These are phyloP conservation scores for Drosophila quadrilineata DNA, from an alignment of 1,140 invertebrate genomes.

Conservation along the genomic window DNA sequence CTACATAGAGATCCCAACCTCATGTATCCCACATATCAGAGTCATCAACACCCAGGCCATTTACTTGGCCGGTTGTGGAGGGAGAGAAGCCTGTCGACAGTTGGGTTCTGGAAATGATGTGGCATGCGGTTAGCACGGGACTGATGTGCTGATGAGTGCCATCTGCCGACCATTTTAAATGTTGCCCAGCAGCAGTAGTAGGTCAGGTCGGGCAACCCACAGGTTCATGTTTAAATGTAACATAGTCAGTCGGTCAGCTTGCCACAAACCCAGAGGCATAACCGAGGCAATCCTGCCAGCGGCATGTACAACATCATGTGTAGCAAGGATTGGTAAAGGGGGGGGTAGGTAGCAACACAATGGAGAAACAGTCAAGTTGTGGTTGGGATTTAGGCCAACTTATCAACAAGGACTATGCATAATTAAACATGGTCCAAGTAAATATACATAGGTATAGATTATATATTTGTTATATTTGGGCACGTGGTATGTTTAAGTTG, in stretches of 20 bases:
- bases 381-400: too few species aligned
- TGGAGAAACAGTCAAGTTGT: constrained; percentile 26
- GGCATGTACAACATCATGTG: constrained; percentile 12
- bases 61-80: constrained; percentile 20
- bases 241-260: background rate
- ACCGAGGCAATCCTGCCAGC: constrained; percentile 14
- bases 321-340: too few species aligned
- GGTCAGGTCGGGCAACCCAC: constrained; percentile 19
- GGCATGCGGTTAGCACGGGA: constrained; percentile 51
- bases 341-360: constrained; percentile 14
- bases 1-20: too few species aligned
- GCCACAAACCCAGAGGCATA: background rate
- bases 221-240: constrained; percentile 31
- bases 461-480: too few species aligned
- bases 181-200: constrained; percentile 23
- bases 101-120: constrained; percentile 69
- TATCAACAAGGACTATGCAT: too few species aligned
- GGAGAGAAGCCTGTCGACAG: constrained; percentile 34
- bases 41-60: constrained; percentile 12
- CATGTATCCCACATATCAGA: too few species aligned
- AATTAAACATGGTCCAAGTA: constrained; percentile 3
- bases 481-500: too few species aligned
- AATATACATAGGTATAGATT: background rate
- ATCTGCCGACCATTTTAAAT: constrained; percentile 12
- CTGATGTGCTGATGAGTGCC: constrained; percentile 35